phyloP scores from a whole-genome alignment of 2,888 invertebrate genomes.

The Agrenia bidenticulata region DNA sequence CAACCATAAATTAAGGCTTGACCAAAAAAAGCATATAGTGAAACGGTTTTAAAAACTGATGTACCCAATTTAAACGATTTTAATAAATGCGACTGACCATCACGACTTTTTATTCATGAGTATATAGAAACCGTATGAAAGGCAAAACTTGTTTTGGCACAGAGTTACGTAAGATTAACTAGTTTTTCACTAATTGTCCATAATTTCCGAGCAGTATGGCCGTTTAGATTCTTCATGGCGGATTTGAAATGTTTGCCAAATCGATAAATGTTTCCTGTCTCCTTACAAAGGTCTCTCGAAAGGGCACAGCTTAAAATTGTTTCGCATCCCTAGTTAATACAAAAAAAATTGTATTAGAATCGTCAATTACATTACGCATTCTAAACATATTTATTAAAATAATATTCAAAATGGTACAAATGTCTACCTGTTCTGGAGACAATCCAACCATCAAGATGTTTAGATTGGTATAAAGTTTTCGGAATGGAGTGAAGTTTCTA shows the following conservation, averaged over 20 bases:
- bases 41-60: too few species aligned
- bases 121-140: too few species aligned
- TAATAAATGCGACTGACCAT: too few species aligned
- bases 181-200: slow-evolving; percentile 77
- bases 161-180: too few species aligned
- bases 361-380: not conserved
- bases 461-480: slow-evolving; percentile 30
- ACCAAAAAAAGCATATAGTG: too few species aligned
- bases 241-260: slow-evolving; percentile 32
- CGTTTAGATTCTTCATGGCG: slow-evolving; percentile 62
- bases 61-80: too few species aligned
- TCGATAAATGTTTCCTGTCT: slow-evolving; percentile 72
- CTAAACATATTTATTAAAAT: not conserved
- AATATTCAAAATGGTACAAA: not conserved
- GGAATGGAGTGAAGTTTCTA: slow-evolving; percentile 28
- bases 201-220: slow-evolving; percentile 65
- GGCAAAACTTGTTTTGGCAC: too few species aligned
- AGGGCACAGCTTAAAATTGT: slow-evolving; percentile 78
- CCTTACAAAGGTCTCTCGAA: slow-evolving; percentile 66
- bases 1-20: too few species aligned
- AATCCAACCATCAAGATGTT: slow-evolving; percentile 32
- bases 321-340: slow-evolving; percentile 57
- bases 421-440: slow-evolving; percentile 36
- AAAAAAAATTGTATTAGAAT: not conserved
- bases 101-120: too few species aligned